phyloP scores from a whole-genome alignment of 1,140 invertebrate species.

The Colletes latitarsis region DNA sequence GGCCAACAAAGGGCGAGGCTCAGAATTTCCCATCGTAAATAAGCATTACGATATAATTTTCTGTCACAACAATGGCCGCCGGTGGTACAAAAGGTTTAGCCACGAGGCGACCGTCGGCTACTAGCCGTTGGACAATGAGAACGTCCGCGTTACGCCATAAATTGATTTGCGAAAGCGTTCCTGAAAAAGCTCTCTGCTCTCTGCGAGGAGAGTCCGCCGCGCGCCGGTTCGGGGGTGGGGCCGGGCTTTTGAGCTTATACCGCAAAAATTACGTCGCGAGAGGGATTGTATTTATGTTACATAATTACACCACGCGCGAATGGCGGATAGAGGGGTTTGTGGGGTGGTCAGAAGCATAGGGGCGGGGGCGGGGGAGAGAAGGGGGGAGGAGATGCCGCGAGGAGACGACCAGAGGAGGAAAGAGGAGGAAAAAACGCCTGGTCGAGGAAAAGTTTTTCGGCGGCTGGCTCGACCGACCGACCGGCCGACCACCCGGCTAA shows the following conservation, averaged over 20 bases:
- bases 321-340: slow-evolving; percentile 44
- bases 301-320: slow-evolving; percentile 76
- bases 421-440: slow-evolving; percentile 37
- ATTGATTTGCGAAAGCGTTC: slow-evolving; percentile 81
- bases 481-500: slow-evolving; percentile 73
- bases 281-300: slow-evolving; percentile 81
- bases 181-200: slow-evolving; percentile 76
- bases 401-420: slow-evolving; percentile 8
- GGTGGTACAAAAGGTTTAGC: slow-evolving; percentile 79
- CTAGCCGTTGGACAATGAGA: slow-evolving; percentile 76
- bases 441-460: slow-evolving; percentile 76
- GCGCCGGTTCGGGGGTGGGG: not conserved
- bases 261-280: slow-evolving; percentile 79
- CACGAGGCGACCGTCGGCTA: slow-evolving; percentile 66
- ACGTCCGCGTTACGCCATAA: slow-evolving; percentile 77
- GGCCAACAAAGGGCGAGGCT: slow-evolving; percentile 34
- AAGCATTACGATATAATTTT: slow-evolving; percentile 79
- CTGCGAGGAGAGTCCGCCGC: slow-evolving; percentile 54
- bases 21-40: slow-evolving; percentile 65
- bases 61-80: slow-evolving; percentile 79
- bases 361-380: slow-evolving; percentile 5
- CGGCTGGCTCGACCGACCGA: slow-evolving; percentile 46
- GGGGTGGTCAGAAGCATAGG: not conserved
- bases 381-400: not conserved
- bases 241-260: slow-evolving; percentile 80